Evolutionary conservation across 1,140 invertebrate species (phyloP).

Genomic region (Solen grandis): DNA sequence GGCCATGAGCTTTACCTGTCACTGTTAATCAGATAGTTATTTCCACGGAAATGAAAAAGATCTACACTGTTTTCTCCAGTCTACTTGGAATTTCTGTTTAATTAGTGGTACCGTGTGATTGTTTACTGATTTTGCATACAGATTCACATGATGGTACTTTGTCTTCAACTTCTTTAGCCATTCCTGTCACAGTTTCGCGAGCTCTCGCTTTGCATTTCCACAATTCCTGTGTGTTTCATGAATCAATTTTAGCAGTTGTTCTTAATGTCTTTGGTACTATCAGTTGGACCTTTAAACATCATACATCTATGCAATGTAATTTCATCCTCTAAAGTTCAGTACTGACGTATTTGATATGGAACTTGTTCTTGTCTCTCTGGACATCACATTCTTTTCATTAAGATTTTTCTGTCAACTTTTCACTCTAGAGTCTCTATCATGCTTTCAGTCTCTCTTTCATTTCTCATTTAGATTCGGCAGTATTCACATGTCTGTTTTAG

Average conservation of each 20-base stretch:
- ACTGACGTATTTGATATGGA: not conserved
- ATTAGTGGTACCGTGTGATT: constrained; percentile 33
- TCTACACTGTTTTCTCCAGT: constrained; percentile 11
- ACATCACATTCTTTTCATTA: too few species aligned
- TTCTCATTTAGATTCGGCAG: too few species aligned
- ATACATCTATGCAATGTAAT: constrained; percentile 32
- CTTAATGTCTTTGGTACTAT: constrained; percentile 40
- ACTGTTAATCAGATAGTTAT: constrained; percentile 49
- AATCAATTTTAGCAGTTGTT: constrained; percentile 31
- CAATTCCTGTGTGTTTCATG: constrained; percentile 46
- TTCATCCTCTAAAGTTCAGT: constrained; percentile 36
- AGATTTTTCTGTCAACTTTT: too few species aligned
- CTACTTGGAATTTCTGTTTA: constrained; percentile 6
- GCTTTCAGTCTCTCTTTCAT: too few species aligned
- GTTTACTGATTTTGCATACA: constrained; percentile 1
- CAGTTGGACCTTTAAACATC: constrained; percentile 33
- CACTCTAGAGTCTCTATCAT: too few species aligned
- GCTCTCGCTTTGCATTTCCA: constrained; percentile 26
- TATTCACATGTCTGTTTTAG: too few species aligned
- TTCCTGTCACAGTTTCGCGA: constrained; percentile 36
- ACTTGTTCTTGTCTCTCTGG: not conserved
- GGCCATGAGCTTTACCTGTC: constrained; percentile 46
- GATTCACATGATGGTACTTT: constrained; percentile 11
- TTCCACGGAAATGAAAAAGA: constrained; percentile 49
- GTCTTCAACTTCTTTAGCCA: constrained; percentile 36